Percentiles rank a stretch among this genome's conserved stretches.
Conservation (phyloP, 1,140 invertebrate species). For the Nephila pilipes region DNA sequence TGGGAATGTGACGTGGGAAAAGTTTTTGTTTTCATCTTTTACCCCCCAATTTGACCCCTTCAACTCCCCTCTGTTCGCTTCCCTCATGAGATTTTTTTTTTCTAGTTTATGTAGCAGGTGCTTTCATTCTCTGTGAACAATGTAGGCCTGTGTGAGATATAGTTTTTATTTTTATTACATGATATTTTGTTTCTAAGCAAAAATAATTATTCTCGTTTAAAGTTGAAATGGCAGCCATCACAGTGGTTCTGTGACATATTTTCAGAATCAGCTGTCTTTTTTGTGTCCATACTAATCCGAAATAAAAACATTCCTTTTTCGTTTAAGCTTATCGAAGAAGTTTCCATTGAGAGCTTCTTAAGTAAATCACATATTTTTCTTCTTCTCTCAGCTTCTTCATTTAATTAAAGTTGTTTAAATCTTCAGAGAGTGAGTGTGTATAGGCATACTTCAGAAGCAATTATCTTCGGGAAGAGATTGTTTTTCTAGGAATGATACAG, state of each 20-base stretch:
- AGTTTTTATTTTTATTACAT: neutral
- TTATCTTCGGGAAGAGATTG: too few species aligned
- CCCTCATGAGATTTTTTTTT: neutral
- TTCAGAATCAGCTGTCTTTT: neutral
- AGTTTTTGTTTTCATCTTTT: slow-evolving; percentile 25
- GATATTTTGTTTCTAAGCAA: neutral
- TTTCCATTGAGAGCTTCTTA: too few species aligned
- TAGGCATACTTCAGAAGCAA: too few species aligned
- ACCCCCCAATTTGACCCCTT: neutral
- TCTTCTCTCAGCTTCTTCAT: too few species aligned
- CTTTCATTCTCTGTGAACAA: slow-evolving; percentile 17
- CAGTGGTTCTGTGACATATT: neutral
- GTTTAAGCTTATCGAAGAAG: neutral
- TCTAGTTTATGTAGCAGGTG: slow-evolving; percentile 28
- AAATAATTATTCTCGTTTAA: neutral
- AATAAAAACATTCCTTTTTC: neutral
- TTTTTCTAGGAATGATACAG: too few species aligned
- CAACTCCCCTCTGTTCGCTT: neutral
- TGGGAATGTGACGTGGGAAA: slow-evolving; percentile 30
- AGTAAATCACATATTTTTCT: too few species aligned
- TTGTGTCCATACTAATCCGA: neutral
- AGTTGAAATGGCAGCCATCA: neutral
- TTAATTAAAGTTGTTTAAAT: too few species aligned
- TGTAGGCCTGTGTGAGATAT: neutral
- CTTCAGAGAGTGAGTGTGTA: too few species aligned